Percentiles rank a stretch among this genome's conserved stretches.
phyloP scores from a whole-genome alignment of 2,113 vertebrate species.

The Ceratotherium simum region DNA sequence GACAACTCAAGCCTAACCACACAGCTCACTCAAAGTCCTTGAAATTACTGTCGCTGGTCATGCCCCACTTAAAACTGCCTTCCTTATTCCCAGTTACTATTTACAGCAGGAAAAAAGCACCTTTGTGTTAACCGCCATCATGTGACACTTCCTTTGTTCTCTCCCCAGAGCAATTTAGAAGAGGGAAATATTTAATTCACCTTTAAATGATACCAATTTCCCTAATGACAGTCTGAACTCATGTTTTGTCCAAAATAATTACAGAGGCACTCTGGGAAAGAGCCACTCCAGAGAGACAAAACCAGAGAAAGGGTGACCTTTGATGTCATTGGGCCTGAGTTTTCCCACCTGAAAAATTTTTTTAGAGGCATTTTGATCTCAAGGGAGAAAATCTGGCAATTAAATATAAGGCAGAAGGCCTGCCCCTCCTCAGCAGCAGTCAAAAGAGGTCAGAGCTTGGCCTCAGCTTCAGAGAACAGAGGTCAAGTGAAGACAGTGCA shows the following conservation, averaged over 20 bases:
- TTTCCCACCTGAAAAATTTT: conserved; percentile 20
- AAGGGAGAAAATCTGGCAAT: conserved; percentile 55
- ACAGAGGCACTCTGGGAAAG: conserved; percentile 28
- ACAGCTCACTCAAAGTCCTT: conserved; percentile 3
- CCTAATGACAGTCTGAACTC: conserved; percentile 59
- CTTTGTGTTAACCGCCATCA: conserved; percentile 3
- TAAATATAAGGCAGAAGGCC: conserved; percentile 15
- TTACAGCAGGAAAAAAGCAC: not conserved
- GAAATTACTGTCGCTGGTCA: not conserved
- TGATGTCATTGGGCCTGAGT: conserved; percentile 29
- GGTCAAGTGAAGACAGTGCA: not conserved
- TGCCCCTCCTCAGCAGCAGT: not conserved
- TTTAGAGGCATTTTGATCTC: conserved; percentile 45
- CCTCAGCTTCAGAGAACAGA: not conserved
- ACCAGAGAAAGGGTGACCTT: conserved; percentile 26
- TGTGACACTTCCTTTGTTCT: conserved; percentile 56
- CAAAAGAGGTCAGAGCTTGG: not conserved
- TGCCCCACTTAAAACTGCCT: conserved; percentile 40
- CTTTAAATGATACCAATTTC: conserved; percentile 66
- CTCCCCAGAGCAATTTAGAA: conserved; percentile 57
- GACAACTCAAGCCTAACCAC: not conserved
- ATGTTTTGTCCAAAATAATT: conserved; percentile 49
- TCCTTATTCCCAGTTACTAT: conserved; percentile 26
- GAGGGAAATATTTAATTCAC: conserved; percentile 55
- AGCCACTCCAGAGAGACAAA: conserved; percentile 33